A percentile compares a stretch with the other conserved stretches of the same genome.
Conservation (phyloP, 2,113 vertebrate species). For the Mesoclemmys tuberculata region DNA sequence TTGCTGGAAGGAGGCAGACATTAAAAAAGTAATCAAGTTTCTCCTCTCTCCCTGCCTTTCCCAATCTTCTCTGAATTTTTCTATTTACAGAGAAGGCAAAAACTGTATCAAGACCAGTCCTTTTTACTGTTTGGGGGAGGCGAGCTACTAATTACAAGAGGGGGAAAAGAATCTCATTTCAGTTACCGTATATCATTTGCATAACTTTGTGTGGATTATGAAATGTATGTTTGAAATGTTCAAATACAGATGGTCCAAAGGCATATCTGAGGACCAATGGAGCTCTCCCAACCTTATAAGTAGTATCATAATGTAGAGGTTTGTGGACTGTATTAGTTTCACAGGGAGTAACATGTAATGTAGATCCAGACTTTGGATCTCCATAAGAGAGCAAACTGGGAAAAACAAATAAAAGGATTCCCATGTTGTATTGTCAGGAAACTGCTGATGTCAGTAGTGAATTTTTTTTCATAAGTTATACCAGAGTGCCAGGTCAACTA, state of each 20-base stretch:
- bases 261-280: constrained; percentile 14
- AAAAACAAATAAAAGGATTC: not conserved
- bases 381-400: not conserved
- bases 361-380: not conserved
- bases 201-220: constrained; percentile 34
- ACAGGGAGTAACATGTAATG: not conserved
- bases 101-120: constrained; percentile 59
- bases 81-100: constrained; percentile 59
- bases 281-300: not conserved
- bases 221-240: constrained; percentile 12
- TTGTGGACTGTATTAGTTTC: constrained; percentile 38
- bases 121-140: constrained; percentile 46
- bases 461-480: not conserved
- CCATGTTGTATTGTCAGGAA: not conserved
- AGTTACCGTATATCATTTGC: constrained; percentile 56
- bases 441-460: too few relatives aligned
- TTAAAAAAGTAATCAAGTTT: constrained; percentile 70
- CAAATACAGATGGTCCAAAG: not conserved
- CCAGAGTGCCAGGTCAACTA: not conserved
- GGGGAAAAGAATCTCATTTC: constrained; percentile 37
- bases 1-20: constrained; percentile 73
- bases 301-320: constrained; percentile 30
- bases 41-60: not conserved
- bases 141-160: constrained; percentile 52
- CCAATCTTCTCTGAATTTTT: constrained; percentile 46